Percentiles rank a stretch among this genome's conserved stretches.
phyloP scores from a whole-genome alignment of 2,797 vertebrate genomes.

The Rachycentron canadum region DNA sequence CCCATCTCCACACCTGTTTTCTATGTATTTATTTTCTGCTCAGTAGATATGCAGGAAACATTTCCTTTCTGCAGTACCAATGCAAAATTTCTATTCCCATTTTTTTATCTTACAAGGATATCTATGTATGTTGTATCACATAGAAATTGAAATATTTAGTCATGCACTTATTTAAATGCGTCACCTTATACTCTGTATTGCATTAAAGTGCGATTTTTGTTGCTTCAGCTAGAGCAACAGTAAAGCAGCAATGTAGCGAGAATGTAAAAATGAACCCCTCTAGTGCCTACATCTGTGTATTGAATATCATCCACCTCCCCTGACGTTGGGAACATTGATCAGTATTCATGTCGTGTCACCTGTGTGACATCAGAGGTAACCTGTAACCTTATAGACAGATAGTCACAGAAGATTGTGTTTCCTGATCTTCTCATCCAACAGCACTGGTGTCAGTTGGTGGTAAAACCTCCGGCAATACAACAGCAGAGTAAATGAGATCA shows the following conservation, averaged over 20 bases:
- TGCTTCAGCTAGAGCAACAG: neutral
- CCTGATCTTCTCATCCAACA: slow-evolving; percentile 37
- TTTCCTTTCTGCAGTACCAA: neutral
- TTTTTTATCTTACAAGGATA: no score
- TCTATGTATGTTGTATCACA: neutral
- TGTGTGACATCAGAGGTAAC: slow-evolving; percentile 64
- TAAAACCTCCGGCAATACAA: slow-evolving; percentile 23
- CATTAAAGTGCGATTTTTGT: slow-evolving; percentile 6
- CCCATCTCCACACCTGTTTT: neutral
- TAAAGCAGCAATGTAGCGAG: slow-evolving; percentile 3
- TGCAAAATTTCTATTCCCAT: neutral
- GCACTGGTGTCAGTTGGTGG: slow-evolving; percentile 39
- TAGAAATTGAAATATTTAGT: slow-evolving; percentile 4
- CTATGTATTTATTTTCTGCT: neutral
- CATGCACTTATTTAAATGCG: neutral
- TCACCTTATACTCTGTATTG: neutral
- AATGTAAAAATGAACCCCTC: slow-evolving; percentile 16
- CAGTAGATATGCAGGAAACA: neutral
- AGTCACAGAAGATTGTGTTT: slow-evolving; percentile 52
- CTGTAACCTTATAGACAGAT: slow-evolving; percentile 60
- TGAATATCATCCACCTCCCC: slow-evolving; percentile 37
- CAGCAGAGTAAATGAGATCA: slow-evolving; percentile 16
- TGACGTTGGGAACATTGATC: slow-evolving; percentile 44
- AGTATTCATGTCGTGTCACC: slow-evolving; percentile 54
- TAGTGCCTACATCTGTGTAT: slow-evolving; percentile 13